Percentiles rank a stretch among this genome's conserved stretches.
These are phyloP conservation scores for Ondatra zibethicus DNA, from an alignment of 2,113 vertebrate genomes.

Conservation along the genomic window DNA sequence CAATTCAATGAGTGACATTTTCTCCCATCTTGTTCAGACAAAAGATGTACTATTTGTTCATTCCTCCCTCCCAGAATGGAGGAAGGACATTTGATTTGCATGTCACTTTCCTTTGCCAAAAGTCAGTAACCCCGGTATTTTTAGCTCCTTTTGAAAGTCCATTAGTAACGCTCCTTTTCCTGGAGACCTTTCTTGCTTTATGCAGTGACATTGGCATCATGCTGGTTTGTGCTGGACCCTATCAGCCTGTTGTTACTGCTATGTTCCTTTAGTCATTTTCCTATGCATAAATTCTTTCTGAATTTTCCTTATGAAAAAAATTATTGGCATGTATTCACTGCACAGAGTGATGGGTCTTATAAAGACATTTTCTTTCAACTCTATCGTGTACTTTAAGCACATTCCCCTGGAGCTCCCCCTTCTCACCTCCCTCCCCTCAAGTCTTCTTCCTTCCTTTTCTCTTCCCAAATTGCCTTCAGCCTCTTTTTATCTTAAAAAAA, in stretches of 20 bases:
- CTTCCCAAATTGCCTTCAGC: background rate
- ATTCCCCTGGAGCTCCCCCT: background rate
- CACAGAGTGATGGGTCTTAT: background rate
- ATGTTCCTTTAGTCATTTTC: constrained; percentile 15
- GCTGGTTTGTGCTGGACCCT: constrained; percentile 4
- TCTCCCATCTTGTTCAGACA: constrained; percentile 10
- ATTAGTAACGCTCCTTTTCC: constrained; percentile 59
- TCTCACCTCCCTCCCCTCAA: background rate
- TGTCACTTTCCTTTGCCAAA: constrained; percentile 64
- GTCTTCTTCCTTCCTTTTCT: background rate
- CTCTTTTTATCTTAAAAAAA: background rate
- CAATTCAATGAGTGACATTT: constrained; percentile 27
- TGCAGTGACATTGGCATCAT: constrained; percentile 46
- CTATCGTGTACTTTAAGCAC: background rate
- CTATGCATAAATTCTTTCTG: background rate
- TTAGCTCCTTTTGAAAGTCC: constrained; percentile 74
- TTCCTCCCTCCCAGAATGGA: constrained; percentile 16
- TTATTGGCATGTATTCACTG: background rate
- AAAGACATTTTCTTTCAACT: background rate
- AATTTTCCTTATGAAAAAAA: background rate
- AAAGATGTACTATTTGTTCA: background rate
- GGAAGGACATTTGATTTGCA: constrained; percentile 72
- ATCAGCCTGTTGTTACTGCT: background rate
- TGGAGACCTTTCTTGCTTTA: constrained; percentile 17
- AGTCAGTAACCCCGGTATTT: constrained; percentile 71